These are phyloP conservation scores for Smutsia gigantea DNA, from an alignment of 2,797 vertebrate genomes.

Conservation along the genomic window DNA sequence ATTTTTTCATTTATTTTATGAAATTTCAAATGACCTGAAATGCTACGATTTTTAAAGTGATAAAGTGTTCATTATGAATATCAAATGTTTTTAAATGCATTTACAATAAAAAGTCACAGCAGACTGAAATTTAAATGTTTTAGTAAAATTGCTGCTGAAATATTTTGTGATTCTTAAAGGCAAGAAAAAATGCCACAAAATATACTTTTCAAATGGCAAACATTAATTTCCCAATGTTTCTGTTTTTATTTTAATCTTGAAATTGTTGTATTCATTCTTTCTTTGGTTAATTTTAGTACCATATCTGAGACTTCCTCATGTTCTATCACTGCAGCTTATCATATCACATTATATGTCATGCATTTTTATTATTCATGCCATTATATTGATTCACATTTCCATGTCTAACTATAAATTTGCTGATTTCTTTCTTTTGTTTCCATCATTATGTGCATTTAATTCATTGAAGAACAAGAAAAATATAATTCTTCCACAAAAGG, in stretches of 20 bases:
- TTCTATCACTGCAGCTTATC: conserved; percentile 83
- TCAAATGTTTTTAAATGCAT: conserved; percentile 39
- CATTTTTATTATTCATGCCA: conserved; percentile 85
- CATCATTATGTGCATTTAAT: conserved; percentile 92
- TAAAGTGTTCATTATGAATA: not conserved
- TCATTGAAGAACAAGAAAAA: conserved; percentile 92
- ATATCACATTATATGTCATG: conserved; percentile 82
- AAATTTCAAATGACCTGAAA: conserved; percentile 54
- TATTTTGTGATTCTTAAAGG: conserved; percentile 7
- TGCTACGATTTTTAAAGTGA: not conserved
- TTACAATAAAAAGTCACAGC: not conserved
- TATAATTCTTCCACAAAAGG: conserved; percentile 90
- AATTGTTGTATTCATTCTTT: conserved; percentile 72
- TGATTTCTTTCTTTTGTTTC: conserved; percentile 92
- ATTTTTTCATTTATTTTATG: not conserved
- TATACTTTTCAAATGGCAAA: conserved; percentile 58
- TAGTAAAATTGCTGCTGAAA: conserved; percentile 24
- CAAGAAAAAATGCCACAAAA: not conserved
- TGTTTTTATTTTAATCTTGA: conserved; percentile 78
- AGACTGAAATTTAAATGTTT: conserved; percentile 1
- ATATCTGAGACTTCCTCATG: conserved; percentile 75
- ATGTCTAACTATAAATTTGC: conserved; percentile 91
- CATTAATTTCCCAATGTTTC: conserved; percentile 74
- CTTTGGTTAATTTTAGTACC: conserved; percentile 81
- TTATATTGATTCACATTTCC: conserved; percentile 87